These are phyloP conservation scores for Pionites leucogaster DNA, from an alignment of 2,113 vertebrate genomes.

Conservation along the genomic window DNA sequence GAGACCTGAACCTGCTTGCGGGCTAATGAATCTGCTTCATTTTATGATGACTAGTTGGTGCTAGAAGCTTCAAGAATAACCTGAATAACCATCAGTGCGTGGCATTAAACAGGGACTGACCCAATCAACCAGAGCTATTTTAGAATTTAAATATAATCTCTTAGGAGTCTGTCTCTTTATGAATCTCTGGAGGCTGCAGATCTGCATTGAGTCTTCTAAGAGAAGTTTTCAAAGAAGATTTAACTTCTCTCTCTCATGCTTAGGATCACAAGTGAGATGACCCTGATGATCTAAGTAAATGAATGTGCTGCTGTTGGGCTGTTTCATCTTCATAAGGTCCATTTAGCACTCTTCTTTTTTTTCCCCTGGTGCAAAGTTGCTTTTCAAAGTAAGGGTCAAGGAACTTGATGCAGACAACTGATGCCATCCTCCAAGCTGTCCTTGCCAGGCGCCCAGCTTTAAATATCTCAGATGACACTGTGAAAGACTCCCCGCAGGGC, in stretches of 20 bases:
- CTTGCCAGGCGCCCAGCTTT: slow-evolving; percentile 10
- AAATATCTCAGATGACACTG: slow-evolving; percentile 5
- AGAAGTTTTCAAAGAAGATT: not conserved
- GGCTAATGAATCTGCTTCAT: not conserved
- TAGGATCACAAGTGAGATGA: not conserved
- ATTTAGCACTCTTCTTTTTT: not conserved
- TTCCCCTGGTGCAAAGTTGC: not conserved
- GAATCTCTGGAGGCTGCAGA: not conserved
- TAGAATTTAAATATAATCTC: not conserved
- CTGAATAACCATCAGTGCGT: not conserved
- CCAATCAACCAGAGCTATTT: not conserved
- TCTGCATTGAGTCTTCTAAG: not conserved
- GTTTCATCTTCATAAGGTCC: not conserved
- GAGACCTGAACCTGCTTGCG: not conserved
- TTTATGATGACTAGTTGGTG: not conserved
- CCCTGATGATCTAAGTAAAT: not conserved
- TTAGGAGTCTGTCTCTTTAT: not conserved
- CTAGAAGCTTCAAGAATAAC: not conserved
- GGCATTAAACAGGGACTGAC: not conserved
- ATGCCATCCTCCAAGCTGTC: not conserved
- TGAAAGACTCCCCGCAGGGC: not conserved
- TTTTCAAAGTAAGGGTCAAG: slow-evolving; percentile 26
- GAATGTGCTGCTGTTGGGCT: not conserved
- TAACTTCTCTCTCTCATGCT: not conserved
- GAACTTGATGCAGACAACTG: not conserved